Conservation (phyloP, 2,113 vertebrate genomes). For the Vimba vimba region DNA sequence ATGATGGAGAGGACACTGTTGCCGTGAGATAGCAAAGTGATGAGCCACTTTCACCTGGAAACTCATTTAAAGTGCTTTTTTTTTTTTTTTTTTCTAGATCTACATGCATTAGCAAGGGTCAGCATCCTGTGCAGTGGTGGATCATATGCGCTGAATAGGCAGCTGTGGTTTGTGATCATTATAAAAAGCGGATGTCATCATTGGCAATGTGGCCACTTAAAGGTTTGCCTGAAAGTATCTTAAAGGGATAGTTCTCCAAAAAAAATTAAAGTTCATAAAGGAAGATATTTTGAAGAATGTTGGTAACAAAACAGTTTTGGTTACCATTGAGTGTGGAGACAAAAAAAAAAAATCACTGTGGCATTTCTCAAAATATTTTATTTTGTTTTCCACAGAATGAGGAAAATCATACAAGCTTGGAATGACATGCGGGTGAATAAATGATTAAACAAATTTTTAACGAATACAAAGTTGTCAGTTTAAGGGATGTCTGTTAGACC, state of each 20-base stretch:
- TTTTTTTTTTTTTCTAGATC: neutral
- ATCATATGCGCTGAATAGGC: neutral
- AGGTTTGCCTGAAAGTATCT: neutral
- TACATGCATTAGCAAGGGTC: neutral
- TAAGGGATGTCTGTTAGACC: neutral
- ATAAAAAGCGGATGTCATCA: neutral
- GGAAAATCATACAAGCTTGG: neutral
- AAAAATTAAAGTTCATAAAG: neutral
- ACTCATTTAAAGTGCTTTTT: neutral
- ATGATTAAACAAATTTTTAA: neutral
- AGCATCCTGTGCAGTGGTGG: neutral
- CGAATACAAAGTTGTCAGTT: neutral
- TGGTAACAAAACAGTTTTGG: neutral
- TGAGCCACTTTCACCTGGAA: conserved; percentile 15
- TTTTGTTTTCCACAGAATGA: too few relatives aligned
- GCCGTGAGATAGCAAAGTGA: conserved; percentile 30
- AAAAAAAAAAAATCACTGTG: too few relatives aligned
- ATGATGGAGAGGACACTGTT: conserved; percentile 20
- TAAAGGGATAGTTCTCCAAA: neutral
- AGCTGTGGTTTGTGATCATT: neutral
- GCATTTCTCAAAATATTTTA: too few relatives aligned
- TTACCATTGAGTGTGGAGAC: neutral
- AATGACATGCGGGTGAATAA: neutral
- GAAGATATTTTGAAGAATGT: neutral
- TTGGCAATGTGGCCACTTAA: neutral